Base-by-base conservation (phyloP, 1,140 invertebrate genomes). In the Zaprionus camerounensis region DNA sequence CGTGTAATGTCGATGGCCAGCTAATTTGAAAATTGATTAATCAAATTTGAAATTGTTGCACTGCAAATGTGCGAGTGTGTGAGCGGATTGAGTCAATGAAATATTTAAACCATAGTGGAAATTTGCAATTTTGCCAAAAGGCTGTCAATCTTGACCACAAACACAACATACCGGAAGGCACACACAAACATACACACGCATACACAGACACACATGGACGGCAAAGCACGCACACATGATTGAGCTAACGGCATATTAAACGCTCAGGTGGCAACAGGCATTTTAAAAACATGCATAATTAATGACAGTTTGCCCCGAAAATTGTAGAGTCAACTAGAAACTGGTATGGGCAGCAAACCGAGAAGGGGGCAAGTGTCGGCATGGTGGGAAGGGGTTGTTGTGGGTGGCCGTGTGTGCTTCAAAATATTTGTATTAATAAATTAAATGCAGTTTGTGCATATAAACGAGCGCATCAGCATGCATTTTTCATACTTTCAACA, bases 361-460 rank as follows among this genome's bases (percentile, higher is more conserved):
- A 3, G 36, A 5, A 13, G 36, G 13, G 26, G 26, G 26, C 26
- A 34, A 9, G 31, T 34, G 9, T 31, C 9, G 2, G 9, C 9
- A 31, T 9, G 0, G 38, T 0, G 15, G 13, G 4, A 15, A 5
- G 4, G 38, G 38, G 5, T 41, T 41, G 3, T n/a, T 6, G 15
- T n/a, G 38, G 1, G 56, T 49, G 3, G 24, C 24, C 4, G 24
- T 26, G 31, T 55, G 34, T 3, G 63, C 51, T 55, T 63, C 38
- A 76, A 79, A 79, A 73, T 85, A 79, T 86, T 71, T 82, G 68
- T 86, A 86, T 86, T 73, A 86, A 87, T 87, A 84, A 87, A 87
- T 88, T 78, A 88, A 86, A 87, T 82, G 84, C 78, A 88, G 81
- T 69, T 87, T 88, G 64, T 71, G 84, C 85, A 88, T 87, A 88